Evolutionary conservation across 1,140 invertebrate species (phyloP), one percentile per base, ranked within the genome.

Genomic region (Rhysida immarginata): DNA sequence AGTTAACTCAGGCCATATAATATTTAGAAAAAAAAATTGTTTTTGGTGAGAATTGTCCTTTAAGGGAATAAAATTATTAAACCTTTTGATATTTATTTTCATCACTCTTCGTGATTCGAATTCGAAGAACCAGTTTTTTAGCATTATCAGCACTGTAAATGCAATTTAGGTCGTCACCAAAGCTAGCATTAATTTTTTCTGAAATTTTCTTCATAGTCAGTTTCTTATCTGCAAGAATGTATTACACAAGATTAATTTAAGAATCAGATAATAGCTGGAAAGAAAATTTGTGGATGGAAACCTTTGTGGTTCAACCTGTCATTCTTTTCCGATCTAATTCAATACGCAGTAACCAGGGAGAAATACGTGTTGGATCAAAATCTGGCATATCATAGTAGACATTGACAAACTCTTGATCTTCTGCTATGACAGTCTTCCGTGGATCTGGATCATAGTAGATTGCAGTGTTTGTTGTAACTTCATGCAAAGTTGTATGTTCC

Each of bases 361-460:
- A 97, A 59, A 98, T 96, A 62, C 92, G 81, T 0, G 89, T 87
- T 0, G 94, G 90, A 73, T 99, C 95, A 73, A 98, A 96, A 71
- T 99, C 96, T 29, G 96, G 95, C 94, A 99, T 99, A 75, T 99
- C 96, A 68, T 99, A 99, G 65, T 99, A 99, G 13, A 99, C 92
- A 73, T 96, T 96, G 0, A 99, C 96, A 66, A 96, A 99, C 69
- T 99, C 96, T 72, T 98, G 94, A 83, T 99, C 96, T 71, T 99
- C 96, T 0, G 83, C 78, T 60, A 99, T 98, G 0, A 97, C 94
- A 0, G 96, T 98, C 65, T 97, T 93, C 73, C 94, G 88, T 11
- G 95, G 94, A 74, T 99, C 94, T 3, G 96, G 96, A 75, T 99
- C 96, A 65, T 99, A 99, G 65, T 98, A 99, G 69, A 99, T 99